Base-by-base conservation (phyloP, 2,888 invertebrate genomes). In the Hipparchia semele region DNA sequence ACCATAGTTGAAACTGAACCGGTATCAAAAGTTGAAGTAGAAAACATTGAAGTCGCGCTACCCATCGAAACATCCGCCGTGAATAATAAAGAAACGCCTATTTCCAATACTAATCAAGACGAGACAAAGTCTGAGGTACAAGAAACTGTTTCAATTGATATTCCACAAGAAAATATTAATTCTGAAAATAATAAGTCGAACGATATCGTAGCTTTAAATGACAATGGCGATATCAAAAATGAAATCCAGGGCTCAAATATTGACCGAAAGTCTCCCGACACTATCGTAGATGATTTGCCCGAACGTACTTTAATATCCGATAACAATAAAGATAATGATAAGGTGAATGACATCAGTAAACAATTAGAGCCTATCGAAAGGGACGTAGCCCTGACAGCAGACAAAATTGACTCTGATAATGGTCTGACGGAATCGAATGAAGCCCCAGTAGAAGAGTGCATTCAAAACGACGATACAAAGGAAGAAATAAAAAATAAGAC, bases 261-360 rank as follows among this genome's bases (percentile, higher is more conserved):
- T 6, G 33, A 49, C n/a, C 73, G 59, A 6, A 67, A 72, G 56
- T 67, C 73, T 58, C 75, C 72, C 12, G 69, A 70, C 51, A 51
- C 64, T 46, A 10, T 53, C 2, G 64, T 56, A 13, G 59, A 74
- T 1, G 49, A 33, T 6, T 13, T 59, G 59, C 45, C 49, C 6
- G 68, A 71, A 68, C 51, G 56, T 8, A 53, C 9, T 33, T 53
- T 53, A 53, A n/a, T 39, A 61, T 10, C 51, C 60, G 68, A 62
- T 2, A 49, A 53, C 39, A 10, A n/a, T 12, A 45, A 53, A 39
- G 53, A 56, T n/a, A 62, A 9, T 49, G 56, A 12, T 39, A 59
- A 68, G 2, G 68, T 8, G 6, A 33, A 49, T 6, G 53, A 67
- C 23, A 46, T 49, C 23, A 46, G 10, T 7, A 54, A 23, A 6